Conservation (phyloP, 2,888 invertebrate species). For the Masnerella sp. region DNA sequence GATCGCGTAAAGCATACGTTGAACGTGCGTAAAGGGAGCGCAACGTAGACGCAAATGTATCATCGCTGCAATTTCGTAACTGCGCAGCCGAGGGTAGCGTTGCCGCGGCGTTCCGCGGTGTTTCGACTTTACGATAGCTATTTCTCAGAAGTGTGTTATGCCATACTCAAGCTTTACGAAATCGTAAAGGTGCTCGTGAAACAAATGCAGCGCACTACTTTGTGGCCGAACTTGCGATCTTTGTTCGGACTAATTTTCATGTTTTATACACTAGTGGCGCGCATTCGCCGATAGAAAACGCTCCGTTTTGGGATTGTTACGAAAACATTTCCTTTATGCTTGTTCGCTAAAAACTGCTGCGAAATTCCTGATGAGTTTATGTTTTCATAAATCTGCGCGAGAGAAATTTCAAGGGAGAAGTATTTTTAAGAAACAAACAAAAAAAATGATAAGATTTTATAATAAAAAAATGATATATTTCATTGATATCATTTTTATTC, state of each 20-base stretch:
- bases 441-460: too few relatives aligned
- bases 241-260: constrained; percentile 26
- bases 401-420: too few relatives aligned
- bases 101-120: constrained; percentile 25
- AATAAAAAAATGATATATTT: too few relatives aligned
- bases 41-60: constrained; percentile 28
- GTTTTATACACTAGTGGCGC: constrained; percentile 11
- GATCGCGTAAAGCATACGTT: constrained; percentile 32
- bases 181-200: constrained; percentile 34
- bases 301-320: too few relatives aligned
- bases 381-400: too few relatives aligned
- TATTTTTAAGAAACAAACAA: too few relatives aligned
- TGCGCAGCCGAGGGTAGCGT: constrained; percentile 10
- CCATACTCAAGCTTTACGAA: constrained; percentile 32
- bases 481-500: too few relatives aligned
- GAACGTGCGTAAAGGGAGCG: constrained; percentile 33
- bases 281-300: neutral
- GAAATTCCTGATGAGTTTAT: too few relatives aligned
- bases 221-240: constrained; percentile 30
- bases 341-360: too few relatives aligned
- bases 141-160: constrained; percentile 26
- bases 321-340: too few relatives aligned
- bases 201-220: constrained; percentile 21
- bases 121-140: constrained; percentile 37
- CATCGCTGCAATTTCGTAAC: constrained; percentile 32